Evolutionary conservation across 2,113 vertebrate species (phyloP).

Genomic region (Prunella fulvescens): DNA sequence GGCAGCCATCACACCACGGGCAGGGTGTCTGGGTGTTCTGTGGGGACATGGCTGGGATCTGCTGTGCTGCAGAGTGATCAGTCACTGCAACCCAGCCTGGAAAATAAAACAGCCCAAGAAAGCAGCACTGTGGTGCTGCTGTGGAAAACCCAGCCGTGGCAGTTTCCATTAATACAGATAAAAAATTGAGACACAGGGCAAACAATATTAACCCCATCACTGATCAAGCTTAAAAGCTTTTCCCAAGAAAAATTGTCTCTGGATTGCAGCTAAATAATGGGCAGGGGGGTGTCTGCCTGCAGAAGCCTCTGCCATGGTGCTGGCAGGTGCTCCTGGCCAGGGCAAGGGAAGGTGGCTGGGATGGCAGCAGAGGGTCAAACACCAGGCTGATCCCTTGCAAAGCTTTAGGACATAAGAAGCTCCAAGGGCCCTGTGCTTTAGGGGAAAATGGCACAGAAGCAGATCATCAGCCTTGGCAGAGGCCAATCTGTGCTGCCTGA

Average conservation of each 20-base stretch:
- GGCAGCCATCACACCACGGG: rapidly evolving
- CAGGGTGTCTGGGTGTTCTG: neutral
- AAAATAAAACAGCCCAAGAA: neutral
- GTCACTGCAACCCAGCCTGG: neutral
- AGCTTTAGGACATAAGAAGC: neutral
- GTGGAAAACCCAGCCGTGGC: neutral
- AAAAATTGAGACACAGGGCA: conserved; percentile 50
- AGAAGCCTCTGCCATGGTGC: neutral
- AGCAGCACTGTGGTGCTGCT: neutral
- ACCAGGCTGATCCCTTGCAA: neutral
- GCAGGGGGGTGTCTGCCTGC: neutral
- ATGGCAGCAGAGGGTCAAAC: neutral
- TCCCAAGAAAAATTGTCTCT: conserved; percentile 25
- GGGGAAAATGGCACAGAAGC: neutral
- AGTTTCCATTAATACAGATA: conserved; percentile 43
- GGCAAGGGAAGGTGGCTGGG: neutral
- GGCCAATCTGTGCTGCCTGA: neutral
- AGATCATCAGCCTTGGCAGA: neutral
- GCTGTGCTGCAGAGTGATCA: neutral
- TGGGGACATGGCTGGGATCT: neutral
- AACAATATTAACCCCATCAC: conserved; percentile 64
- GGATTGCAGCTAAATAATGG: conserved; percentile 22
- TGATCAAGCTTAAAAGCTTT: conserved; percentile 62
- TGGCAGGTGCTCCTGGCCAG: neutral
- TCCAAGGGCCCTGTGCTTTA: neutral